Conservation (phyloP, 2,888 invertebrate genomes). For the Cylindroiulus punctatus region DNA sequence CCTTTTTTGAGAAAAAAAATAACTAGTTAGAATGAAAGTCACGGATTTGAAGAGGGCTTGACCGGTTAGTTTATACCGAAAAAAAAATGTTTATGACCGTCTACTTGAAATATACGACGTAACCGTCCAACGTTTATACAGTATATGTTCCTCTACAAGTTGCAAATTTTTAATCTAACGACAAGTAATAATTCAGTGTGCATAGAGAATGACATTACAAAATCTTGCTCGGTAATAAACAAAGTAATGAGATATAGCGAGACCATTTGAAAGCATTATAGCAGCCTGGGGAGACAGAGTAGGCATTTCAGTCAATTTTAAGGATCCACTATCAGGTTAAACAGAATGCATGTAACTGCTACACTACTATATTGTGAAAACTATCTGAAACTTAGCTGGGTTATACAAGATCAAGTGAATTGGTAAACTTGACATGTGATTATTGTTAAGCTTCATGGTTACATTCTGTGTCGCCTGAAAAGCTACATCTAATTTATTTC, state of each 20-base stretch:
- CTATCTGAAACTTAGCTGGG: too few relatives aligned
- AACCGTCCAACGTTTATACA: conserved; percentile 29
- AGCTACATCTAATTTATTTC: too few relatives aligned
- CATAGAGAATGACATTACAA: conserved; percentile 7
- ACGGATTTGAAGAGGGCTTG: conserved; percentile 47
- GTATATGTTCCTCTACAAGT: conserved; percentile 16
- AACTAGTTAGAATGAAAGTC: conserved; percentile 46
- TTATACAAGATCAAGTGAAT: too few relatives aligned
- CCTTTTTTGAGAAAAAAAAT: conserved; percentile 27
- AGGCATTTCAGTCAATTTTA: neutral
- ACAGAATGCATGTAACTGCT: too few relatives aligned
- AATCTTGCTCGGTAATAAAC: conserved; percentile 24
- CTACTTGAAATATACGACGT: conserved; percentile 51
- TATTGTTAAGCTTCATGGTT: too few relatives aligned
- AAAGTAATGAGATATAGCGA: conserved; percentile 29
- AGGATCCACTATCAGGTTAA: neutral
- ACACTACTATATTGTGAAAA: too few relatives aligned
- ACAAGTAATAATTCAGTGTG: conserved; percentile 40
- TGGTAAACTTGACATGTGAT: too few relatives aligned
- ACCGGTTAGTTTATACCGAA: conserved; percentile 37
- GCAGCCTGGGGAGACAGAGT: neutral
- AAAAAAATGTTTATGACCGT: conserved; percentile 48
- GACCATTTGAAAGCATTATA: neutral
- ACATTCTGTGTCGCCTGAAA: too few relatives aligned
- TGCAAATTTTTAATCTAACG: conserved; percentile 40